A percentile compares a stretch with the other conserved stretches of the same genome.
Evolutionary conservation across 2,888 invertebrate species (phyloP).

Genomic region (Apoderus coryli): DNA sequence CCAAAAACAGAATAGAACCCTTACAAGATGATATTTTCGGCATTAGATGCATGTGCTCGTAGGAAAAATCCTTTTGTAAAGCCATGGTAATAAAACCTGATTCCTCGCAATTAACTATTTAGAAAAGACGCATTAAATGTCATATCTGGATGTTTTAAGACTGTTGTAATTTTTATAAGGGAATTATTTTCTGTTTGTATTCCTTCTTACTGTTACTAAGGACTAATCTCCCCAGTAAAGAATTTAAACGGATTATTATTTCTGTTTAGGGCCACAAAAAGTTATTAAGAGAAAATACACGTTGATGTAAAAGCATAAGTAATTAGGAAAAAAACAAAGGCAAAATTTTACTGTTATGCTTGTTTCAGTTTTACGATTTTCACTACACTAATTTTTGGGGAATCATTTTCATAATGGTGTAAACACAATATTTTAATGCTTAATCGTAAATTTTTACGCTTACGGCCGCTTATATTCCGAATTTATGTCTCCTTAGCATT

Average conservation of each 20-base stretch:
- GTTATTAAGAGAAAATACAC: constrained; percentile 18
- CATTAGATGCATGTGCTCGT: too few species aligned
- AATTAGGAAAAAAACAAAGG: constrained; percentile 25
- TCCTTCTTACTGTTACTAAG: constrained; percentile 13
- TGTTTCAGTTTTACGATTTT: constrained; percentile 16
- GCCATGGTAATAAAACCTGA: constrained; percentile 10
- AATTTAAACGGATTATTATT: constrained; percentile 19
- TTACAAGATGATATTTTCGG: too few species aligned
- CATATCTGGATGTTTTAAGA: constrained; percentile 18
- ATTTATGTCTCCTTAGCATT: too few species aligned
- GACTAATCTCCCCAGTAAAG: constrained; percentile 12
- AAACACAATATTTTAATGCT: constrained; percentile 18
- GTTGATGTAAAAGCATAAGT: constrained; percentile 23
- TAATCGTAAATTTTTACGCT: constrained; percentile 18
- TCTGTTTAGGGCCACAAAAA: constrained; percentile 14
- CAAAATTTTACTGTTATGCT: constrained; percentile 17
- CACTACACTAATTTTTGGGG: constrained; percentile 20
- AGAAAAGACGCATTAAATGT: constrained; percentile 16
- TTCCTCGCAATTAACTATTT: constrained; percentile 11
- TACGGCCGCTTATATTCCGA: too few species aligned
- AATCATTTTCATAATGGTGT: constrained; percentile 19
- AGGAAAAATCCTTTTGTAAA: too few species aligned
- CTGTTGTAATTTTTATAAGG: constrained; percentile 19
- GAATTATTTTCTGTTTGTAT: constrained; percentile 20
- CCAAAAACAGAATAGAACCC: too few species aligned